These are phyloP conservation scores for Archaeoteleia sp. DNA, from an alignment of 2,888 invertebrate species.

Conservation along the genomic window DNA sequence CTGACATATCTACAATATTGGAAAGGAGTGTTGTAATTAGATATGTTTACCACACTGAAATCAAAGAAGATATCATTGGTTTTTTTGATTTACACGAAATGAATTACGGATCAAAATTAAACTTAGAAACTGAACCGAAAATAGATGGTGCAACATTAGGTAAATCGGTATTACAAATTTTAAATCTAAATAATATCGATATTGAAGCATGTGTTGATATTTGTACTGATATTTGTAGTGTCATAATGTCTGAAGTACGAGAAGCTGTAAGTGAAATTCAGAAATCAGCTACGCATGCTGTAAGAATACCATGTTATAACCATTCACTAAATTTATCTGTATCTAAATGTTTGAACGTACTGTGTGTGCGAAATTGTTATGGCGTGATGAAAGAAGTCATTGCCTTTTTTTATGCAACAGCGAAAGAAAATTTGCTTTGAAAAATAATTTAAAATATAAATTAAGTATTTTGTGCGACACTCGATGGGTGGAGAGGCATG, in stretches of 20 bases:
- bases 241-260: too few relatives aligned
- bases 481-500: constrained; percentile 12
- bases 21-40: constrained; percentile 38
- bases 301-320: not conserved
- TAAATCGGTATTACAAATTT: constrained; percentile 11
- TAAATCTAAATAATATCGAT: constrained; percentile 4
- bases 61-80: constrained; percentile 33
- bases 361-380: not conserved
- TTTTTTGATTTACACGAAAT: constrained; percentile 32
- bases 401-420: constrained; percentile 6
- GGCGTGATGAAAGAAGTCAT: constrained; percentile 7
- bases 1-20: constrained; percentile 35
- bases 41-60: constrained; percentile 24
- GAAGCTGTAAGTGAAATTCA: too few relatives aligned
- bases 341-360: constrained; percentile 2
- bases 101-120: not conserved
- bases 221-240: constrained; percentile 13
- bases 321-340: constrained; percentile 3
- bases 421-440: constrained; percentile 5
- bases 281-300: constrained; percentile 1
- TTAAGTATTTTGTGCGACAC: not conserved
- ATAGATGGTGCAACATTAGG: constrained; percentile 15
- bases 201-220: constrained; percentile 4
- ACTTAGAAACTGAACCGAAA: constrained; percentile 3
- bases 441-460: not conserved